Conservation (phyloP, 1,140 invertebrate genomes). For the Drosophila mayri region DNA sequence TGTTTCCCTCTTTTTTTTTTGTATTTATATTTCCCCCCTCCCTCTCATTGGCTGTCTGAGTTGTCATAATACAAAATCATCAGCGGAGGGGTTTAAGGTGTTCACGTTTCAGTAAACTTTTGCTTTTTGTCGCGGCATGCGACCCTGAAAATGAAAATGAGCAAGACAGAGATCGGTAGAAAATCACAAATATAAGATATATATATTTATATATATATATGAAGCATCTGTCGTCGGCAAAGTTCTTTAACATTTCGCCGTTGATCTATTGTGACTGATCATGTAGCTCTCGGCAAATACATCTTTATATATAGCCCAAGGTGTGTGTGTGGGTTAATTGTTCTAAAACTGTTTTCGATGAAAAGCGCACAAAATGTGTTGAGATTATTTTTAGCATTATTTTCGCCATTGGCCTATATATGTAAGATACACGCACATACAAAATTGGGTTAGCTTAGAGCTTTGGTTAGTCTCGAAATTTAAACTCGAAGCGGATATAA, state of each 20-base stretch:
- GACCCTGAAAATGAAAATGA: constrained; percentile 60
- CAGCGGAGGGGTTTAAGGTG: background rate
- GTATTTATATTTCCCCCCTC: background rate
- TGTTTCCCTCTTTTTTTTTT: constrained; percentile 4
- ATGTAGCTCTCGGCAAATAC: constrained; percentile 7
- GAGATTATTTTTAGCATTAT: constrained; percentile 42
- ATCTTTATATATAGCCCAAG: constrained; percentile 25
- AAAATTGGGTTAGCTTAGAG: constrained; percentile 11
- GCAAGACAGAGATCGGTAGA: constrained; percentile 7
- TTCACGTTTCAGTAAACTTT: constrained; percentile 62
- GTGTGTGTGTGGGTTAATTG: constrained; percentile 56
- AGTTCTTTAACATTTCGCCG: constrained; percentile 68
- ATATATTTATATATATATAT: constrained; percentile 11
- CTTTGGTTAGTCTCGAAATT: constrained; percentile 17
- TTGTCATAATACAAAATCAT: constrained; percentile 67
- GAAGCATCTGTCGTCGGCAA: constrained; percentile 36
- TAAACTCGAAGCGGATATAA: background rate
- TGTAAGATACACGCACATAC: background rate
- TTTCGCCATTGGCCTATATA: constrained; percentile 19
- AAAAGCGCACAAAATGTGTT: constrained; percentile 29
- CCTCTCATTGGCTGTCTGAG: constrained; percentile 57
- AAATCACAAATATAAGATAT: constrained; percentile 17
- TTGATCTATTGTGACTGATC: constrained; percentile 75
- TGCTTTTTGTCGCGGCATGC: constrained; percentile 67
- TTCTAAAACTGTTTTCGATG: constrained; percentile 29